Conservation (phyloP, 2,113 vertebrate genomes). For the Pluvianellus socialis region DNA sequence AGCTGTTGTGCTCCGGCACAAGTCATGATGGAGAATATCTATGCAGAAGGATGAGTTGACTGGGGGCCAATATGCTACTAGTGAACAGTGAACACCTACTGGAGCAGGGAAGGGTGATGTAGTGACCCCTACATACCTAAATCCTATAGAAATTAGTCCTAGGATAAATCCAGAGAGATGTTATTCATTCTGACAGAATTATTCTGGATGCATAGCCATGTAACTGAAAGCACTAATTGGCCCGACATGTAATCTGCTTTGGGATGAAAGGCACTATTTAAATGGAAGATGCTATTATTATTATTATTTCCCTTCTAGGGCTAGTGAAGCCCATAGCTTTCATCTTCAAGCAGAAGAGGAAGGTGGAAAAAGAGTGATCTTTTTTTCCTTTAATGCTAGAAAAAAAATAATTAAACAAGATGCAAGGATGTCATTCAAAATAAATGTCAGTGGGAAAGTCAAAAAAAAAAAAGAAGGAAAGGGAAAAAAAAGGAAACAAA, state of each 20-base stretch:
- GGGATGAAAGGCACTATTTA: slow-evolving; percentile 46
- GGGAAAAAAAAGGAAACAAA: not conserved
- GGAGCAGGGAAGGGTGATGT: not conserved
- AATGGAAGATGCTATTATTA: not conserved
- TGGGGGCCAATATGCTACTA: not conserved
- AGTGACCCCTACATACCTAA: not conserved
- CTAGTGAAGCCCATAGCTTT: not conserved
- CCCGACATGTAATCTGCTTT: not conserved
- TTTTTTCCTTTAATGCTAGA: not conserved
- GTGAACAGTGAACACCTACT: not conserved
- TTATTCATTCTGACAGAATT: not conserved
- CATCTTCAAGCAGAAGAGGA: slow-evolving; percentile 25
- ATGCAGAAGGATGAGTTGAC: rapidly evolving
- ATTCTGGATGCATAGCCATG: not conserved
- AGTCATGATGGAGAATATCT: not conserved
- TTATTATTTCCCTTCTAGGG: slow-evolving; percentile 7
- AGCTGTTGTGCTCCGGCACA: not conserved
- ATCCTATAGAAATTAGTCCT: not conserved
- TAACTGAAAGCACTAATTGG: not conserved
- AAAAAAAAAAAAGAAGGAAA: not conserved
- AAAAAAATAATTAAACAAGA: not conserved
- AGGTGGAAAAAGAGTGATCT: not conserved
- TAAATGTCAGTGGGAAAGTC: not conserved
- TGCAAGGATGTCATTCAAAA: not conserved
- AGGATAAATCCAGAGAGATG: not conserved